Conservation (phyloP, 1,140 invertebrate genomes). For the Aplysia californica region DNA sequence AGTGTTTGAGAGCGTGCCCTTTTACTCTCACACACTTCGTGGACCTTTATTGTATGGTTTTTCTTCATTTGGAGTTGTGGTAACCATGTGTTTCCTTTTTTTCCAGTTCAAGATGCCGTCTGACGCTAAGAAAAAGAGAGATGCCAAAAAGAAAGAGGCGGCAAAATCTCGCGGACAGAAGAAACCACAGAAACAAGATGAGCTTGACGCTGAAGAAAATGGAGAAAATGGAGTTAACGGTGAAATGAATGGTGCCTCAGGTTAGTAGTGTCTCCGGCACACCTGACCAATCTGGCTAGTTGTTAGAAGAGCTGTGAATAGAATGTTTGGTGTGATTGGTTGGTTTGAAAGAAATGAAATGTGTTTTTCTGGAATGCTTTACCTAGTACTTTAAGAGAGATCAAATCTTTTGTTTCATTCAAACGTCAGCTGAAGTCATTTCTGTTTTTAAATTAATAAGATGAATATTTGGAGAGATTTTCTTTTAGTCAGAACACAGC, state of each 20-base stretch:
- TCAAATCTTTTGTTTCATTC: neutral
- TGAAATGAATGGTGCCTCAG: conserved; percentile 27
- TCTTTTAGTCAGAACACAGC: no score
- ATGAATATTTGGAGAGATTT: no score
- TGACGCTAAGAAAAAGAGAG: conserved; percentile 96
- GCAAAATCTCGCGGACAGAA: conserved; percentile 78
- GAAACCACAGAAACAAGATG: conserved; percentile 49
- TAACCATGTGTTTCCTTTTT: no score
- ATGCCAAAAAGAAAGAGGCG: conserved; percentile 96
- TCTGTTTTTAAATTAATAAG: neutral
- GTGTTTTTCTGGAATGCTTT: neutral
- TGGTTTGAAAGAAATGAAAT: neutral
- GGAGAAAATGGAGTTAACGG: conserved; percentile 40
- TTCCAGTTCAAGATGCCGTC: conserved; percentile 82
- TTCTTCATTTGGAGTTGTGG: no score
- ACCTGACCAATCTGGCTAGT: no score
- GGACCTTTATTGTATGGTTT: no score
- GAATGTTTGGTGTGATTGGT: no score
- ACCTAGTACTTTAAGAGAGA: neutral
- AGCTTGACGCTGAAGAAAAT: conserved; percentile 48
- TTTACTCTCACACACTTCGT: no score
- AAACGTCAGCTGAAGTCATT: neutral
- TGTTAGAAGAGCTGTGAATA: no score
- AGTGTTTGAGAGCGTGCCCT: no score
- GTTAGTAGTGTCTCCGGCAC: neutral